Percentiles rank a stretch among this genome's conserved stretches.
Conservation (phyloP, 2,113 vertebrate species). For the Myotis yumanensis region DNA sequence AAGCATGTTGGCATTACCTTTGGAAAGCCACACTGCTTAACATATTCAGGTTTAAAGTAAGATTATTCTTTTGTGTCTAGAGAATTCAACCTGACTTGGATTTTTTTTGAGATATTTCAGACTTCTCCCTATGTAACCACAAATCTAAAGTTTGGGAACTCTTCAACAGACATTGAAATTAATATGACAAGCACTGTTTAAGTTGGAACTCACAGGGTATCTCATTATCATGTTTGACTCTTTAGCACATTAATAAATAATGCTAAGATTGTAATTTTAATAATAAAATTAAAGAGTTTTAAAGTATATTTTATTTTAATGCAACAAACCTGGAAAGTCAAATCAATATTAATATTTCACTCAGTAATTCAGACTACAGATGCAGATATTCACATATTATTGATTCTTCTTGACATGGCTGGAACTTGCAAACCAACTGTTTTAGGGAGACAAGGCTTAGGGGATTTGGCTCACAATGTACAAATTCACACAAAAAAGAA, state of each 20-base stretch:
- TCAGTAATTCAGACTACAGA: neutral
- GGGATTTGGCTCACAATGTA: neutral
- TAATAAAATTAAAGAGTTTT: neutral
- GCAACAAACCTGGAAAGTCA: neutral
- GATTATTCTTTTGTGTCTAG: slow-evolving; percentile 31
- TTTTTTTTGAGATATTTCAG: neutral
- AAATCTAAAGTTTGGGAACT: neutral
- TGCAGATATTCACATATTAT: neutral
- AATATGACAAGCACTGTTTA: neutral
- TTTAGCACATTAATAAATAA: slow-evolving; percentile 17
- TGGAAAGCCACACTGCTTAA: slow-evolving; percentile 39
- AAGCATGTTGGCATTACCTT: slow-evolving; percentile 8
- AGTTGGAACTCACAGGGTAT: neutral
- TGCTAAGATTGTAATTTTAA: neutral
- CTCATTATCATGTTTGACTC: neutral
- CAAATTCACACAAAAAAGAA: neutral
- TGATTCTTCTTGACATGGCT: neutral
- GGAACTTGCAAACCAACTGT: neutral
- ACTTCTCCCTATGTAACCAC: neutral
- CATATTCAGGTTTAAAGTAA: slow-evolving; percentile 3
- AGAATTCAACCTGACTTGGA: neutral
- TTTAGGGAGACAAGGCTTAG: neutral
- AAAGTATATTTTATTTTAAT: neutral
- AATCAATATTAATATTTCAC: neutral
- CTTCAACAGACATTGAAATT: neutral